phyloP scores from a whole-genome alignment of 2,797 vertebrate genomes.

The Synaphobranchus kaupii region DNA sequence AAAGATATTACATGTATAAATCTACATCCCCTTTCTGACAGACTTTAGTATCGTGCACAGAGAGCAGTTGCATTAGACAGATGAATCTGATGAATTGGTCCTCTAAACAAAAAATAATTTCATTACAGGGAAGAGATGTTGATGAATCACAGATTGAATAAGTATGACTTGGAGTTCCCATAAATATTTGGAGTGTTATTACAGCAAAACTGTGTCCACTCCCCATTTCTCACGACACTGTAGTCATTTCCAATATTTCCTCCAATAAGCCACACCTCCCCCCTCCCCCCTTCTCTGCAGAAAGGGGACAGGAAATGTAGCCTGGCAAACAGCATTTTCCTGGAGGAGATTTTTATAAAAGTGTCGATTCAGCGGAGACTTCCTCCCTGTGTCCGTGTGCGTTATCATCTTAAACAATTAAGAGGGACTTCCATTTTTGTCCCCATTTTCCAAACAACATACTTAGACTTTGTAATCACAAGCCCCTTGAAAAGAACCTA shows the following conservation, averaged over 20 bases:
- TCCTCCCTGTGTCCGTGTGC: conserved; percentile 31
- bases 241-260: conserved; percentile 49
- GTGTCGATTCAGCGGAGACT: conserved; percentile 46
- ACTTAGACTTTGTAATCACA: background rate
- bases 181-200: background rate
- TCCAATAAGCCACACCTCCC: conserved; percentile 17
- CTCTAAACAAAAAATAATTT: background rate
- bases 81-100: background rate
- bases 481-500: background rate
- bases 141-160: background rate
- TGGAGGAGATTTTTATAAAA: conserved; percentile 36
- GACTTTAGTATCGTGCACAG: background rate
- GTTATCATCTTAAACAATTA: conserved; percentile 31
- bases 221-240: conserved; percentile 19
- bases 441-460: background rate
- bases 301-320: conserved; percentile 47
- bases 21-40: background rate
- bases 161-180: background rate
- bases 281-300: conserved; percentile 10
- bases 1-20: background rate
- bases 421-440: background rate
- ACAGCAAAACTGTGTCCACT: conserved; percentile 43
- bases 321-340: conserved; percentile 46
- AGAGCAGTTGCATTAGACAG: background rate
- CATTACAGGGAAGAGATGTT: background rate